Evolutionary conservation across 2,797 vertebrate species (phyloP).

Genomic region (Cyprinella venusta): DNA sequence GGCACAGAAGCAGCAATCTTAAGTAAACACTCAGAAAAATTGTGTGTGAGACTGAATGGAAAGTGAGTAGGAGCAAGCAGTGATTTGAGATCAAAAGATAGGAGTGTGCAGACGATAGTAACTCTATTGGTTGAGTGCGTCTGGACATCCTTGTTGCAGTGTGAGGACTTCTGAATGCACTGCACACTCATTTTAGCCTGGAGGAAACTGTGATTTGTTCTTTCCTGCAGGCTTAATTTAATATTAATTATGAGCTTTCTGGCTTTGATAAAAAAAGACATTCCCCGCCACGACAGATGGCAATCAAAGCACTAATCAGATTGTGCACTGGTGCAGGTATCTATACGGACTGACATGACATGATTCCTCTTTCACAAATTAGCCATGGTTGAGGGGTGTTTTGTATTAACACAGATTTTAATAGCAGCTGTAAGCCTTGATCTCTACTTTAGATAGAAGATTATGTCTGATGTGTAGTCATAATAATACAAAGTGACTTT

Average conservation of each 20-base stretch:
- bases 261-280: conserved; percentile 24
- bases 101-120: neutral
- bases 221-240: conserved; percentile 8
- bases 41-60: neutral
- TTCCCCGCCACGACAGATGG: conserved; percentile 4
- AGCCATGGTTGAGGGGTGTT: conserved; percentile 21
- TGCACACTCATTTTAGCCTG: neutral
- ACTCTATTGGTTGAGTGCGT: neutral
- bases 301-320: conserved; percentile 20
- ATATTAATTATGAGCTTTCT: conserved; percentile 26
- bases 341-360: neutral
- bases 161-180: conserved; percentile 10
- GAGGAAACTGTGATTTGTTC: conserved; percentile 24
- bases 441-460: neutral
- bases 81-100: conserved; percentile 10
- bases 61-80: neutral
- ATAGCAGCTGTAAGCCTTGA: neutral
- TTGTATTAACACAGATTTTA: conserved; percentile 13
- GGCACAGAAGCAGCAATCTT: conserved; percentile 30
- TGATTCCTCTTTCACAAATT: conserved; percentile 1
- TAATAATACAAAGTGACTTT: neutral
- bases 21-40: conserved; percentile 9
- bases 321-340: conserved; percentile 14
- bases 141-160: neutral
- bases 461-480: neutral